Evolutionary conservation across 2,113 vertebrate genomes (phyloP), one percentile per base, ranked within the genome.

Genomic region (Meleagris gallopavo): DNA sequence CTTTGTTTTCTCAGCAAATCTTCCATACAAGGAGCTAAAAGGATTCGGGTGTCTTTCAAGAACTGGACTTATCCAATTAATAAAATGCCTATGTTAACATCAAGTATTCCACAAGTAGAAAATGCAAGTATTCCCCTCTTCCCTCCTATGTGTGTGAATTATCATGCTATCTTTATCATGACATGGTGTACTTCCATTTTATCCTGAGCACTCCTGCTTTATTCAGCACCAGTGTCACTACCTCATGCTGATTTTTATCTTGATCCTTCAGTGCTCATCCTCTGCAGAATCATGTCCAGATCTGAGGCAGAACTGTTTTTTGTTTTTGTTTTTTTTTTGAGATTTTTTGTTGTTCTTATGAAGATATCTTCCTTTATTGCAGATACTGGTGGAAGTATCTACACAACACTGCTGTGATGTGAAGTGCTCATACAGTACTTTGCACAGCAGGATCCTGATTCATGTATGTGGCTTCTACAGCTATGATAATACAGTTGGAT

Each of bases 401-500:
- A 34, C 25, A 70, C 71, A 87, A 32, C 34, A 48, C 78, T 76
- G 77, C 89, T 95, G 83, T 75, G 89, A 82, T 92, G 52, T 48
- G 77, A 95, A 93, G 70, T 84, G 77, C 70, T 86, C 40, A 19
- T 77, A 60, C 55, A 67, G 64, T 83, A 50, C 75, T 80, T 83
- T 3, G 22, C 90, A 77, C 95, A 86, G 86, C 76, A 77, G 82
- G 76, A 67, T 88, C 75, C 46, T 9, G 52, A 55, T 80, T 71
- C 0, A 1, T 86, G 73, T 77, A 71, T 46, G 76, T 67, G 60
- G 11, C 72, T 95, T 90, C 76, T 70, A 64, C 83, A 93, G 69
- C 80, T 96, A 89, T 55, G 79, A 86, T 95, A 93, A 83, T 77
- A 81, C 45, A 29, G 67, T 89, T 80, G 62, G 69, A 62, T 83